Evolutionary conservation across 1,140 invertebrate species (phyloP), one percentile per base, ranked within the genome.

Genomic region (Chrysopa pallens): DNA sequence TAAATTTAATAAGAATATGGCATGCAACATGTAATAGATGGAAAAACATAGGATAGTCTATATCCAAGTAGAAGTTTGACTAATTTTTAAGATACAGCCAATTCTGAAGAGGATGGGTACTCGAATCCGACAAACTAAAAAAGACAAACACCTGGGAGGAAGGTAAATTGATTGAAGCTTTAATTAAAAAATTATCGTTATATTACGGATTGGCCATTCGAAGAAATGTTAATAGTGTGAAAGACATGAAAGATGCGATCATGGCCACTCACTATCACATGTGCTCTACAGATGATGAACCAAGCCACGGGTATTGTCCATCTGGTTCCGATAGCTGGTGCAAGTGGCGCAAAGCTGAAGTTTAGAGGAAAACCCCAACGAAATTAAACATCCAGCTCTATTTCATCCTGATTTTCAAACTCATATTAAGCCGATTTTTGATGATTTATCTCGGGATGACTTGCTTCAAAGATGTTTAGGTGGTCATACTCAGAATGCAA

Each of bases 221-320:
- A 8, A 29, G 29, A 31, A 31, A 56, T 43, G 36, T 11, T 42
- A 49, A 52, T 47, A 54, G 49, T 44, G 42, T 51, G 31, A 45
- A 57, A 45, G 42, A 58, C 28, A 61, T 56, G 54, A 52, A 48
- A 43, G 45, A 53, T 38, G 55, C 52, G 29, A 50, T 60, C 15
- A 54, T 50, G 55, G 51, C 52, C 39, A 52, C 51, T 15, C 56
- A 40, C 44, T 50, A 53, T 47, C 55, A 61, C 42, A 48, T 53
- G 12, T 45, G 46, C 28, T 61, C 53, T 15, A 56, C 54, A 39
- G 51, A 58, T 42, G 43, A 51, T 29, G 45, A 53, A 31, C 54
- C 53, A 8, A 29, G 46, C 15, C 53, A 56, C 42, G 29, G 38
- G 13, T 43, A 50, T n/a, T 56, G 54, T 41, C 49, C 52, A 42